Percentiles rank a stretch among this genome's conserved stretches.
phyloP scores from a whole-genome alignment of 2,888 invertebrate genomes.

The Proisotoma minuta region DNA sequence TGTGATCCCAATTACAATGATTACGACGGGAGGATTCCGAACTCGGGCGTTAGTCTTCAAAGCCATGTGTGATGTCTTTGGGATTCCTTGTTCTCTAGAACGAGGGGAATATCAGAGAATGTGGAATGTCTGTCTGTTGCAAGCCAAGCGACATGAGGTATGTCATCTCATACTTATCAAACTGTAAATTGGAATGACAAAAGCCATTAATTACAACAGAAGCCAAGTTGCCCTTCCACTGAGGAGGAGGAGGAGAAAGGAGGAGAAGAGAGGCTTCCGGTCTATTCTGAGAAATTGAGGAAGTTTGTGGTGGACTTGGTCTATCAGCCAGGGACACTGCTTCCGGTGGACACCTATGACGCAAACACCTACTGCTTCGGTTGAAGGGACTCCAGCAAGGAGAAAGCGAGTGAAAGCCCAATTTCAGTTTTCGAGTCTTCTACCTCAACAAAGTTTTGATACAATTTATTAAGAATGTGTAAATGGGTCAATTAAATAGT shows the following conservation, averaged over 20 bases:
- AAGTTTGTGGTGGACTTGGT: conserved; percentile 40
- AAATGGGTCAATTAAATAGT: no score
- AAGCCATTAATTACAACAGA: conserved; percentile 8
- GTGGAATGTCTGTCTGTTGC: conserved; percentile 62
- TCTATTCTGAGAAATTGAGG: conserved; percentile 32
- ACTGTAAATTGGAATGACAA: no score
- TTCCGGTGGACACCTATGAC: conserved; percentile 36
- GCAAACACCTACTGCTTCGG: conserved; percentile 31
- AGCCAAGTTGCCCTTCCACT: conserved; percentile 10
- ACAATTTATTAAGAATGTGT: no score
- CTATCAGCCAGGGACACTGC: conserved; percentile 36
- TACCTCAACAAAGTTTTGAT: no score
- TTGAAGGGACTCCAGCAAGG: no score
- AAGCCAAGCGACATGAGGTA: conserved; percentile 20
- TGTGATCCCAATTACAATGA: conserved; percentile 38
- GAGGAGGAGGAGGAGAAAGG: conserved; percentile 17
- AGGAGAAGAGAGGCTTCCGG: not conserved
- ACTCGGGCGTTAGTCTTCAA: conserved; percentile 62
- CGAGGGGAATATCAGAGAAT: conserved; percentile 58
- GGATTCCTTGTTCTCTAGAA: conserved; percentile 60
- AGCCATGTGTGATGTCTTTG: conserved; percentile 60
- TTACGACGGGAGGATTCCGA: conserved; percentile 37
- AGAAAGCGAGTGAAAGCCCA: no score
- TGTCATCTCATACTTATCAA: no score
- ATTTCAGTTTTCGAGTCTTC: no score